Base-by-base conservation (phyloP, 2,888 invertebrate genomes). In the Cyrtodaria siliqua region DNA sequence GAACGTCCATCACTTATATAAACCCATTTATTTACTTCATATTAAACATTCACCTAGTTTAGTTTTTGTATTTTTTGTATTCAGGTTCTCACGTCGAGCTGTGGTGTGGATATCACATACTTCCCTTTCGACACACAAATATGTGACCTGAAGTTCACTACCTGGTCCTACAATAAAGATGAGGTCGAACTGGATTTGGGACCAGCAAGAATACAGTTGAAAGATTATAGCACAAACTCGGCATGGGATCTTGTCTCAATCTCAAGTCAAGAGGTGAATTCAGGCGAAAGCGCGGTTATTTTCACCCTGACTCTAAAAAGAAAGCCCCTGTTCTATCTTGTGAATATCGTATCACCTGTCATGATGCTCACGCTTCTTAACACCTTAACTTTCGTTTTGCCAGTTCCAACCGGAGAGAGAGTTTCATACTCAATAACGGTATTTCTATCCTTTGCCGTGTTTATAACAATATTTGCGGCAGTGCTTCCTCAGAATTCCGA, bases 81-180 rank as follows among this genome's bases (percentile, higher is more conserved):
- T 47, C 52, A 79, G 79, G 72, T 76, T 0, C 71, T 79, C 26
- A 47, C 64, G 53, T 72, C 79, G 2, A 76, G 69, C 0, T 79
- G 79, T 53, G 47, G 56, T 2, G 26, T 79, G 14, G 79, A 79
- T 44, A 75, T 75, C 3, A 75, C 64, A 8, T 56, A 75, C 56
- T 79, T 75, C 27, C 79, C 79, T 0, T 75, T 71, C 38, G 79
- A 79, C 47, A 24, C 59, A 14, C 79, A 79, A 47, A 63, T 27
- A 4, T 79, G 79, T 49, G 33, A 63, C 1, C 23, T 79, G 47
- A 50, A 68, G 20, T 79, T 79, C 42, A 61, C 69, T 1, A 72
- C 75, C 0, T 72, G 72, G 75, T 72, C 75, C 47, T 79, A 79
- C 20, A 56, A 64, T 18, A 60, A 56, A 23, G 27, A 6, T 12